Percentiles rank a stretch among this genome's conserved stretches.
Evolutionary conservation across 2,113 vertebrate genomes (phyloP).

Genomic region (Bos indicus): DNA sequence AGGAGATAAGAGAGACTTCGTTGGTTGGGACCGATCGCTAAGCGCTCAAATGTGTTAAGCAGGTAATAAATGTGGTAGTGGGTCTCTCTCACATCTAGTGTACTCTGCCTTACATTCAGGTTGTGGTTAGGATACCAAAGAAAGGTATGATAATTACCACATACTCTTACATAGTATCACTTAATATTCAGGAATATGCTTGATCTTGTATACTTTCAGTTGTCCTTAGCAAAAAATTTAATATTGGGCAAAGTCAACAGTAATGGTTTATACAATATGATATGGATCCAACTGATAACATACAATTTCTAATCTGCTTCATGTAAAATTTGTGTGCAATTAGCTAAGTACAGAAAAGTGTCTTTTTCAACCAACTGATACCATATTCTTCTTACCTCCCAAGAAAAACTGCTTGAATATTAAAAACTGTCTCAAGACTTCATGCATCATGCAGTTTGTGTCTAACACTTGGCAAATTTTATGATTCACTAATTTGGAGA

Average conservation of each 20-base stretch:
- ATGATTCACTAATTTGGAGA: background rate
- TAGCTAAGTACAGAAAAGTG: background rate
- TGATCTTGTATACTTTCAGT: background rate
- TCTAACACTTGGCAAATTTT: constrained; percentile 35
- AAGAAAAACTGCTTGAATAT: background rate
- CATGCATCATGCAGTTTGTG: background rate
- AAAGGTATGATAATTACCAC: background rate
- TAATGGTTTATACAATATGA: background rate
- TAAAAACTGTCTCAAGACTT: constrained; percentile 15
- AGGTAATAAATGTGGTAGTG: background rate
- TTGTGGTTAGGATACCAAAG: background rate
- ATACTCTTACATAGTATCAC: background rate
- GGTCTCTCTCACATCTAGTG: background rate
- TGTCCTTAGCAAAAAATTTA: background rate
- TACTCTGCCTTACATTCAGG: background rate
- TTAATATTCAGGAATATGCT: background rate
- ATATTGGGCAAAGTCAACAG: background rate
- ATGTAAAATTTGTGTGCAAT: background rate
- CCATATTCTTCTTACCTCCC: background rate
- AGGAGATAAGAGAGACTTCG: background rate
- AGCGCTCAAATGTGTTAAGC: background rate
- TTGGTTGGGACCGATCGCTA: background rate
- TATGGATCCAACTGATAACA: background rate
- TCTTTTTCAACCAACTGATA: background rate
- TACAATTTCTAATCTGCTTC: background rate